Conservation (phyloP, 2,113 vertebrate genomes). For the Pica pica region DNA sequence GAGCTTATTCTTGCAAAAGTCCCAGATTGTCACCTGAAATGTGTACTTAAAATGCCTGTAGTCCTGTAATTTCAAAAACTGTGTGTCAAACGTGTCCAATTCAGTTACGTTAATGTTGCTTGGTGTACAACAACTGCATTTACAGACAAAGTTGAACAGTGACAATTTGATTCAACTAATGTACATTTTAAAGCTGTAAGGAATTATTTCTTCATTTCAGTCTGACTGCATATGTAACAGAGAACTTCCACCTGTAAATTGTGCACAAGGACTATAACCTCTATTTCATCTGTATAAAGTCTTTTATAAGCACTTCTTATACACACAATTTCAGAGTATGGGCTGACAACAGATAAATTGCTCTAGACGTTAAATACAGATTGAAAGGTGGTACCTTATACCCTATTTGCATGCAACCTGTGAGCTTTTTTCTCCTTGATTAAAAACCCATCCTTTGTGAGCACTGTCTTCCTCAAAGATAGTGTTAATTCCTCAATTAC, state of each 20-base stretch:
- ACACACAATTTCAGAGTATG: not conserved
- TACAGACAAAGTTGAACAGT: not conserved
- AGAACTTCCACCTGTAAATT: not conserved
- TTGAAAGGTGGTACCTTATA: not conserved
- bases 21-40: not conserved
- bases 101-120: not conserved
- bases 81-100: not conserved
- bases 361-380: not conserved
- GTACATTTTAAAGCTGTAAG: not conserved
- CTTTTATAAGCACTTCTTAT: not conserved
- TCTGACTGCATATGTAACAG: not conserved
- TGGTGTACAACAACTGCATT: not conserved
- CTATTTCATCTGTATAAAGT: not conserved
- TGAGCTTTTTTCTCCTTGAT: not conserved
- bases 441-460: not conserved
- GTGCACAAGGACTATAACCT: not conserved
- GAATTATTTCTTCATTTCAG: not conserved
- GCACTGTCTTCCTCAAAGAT: not conserved
- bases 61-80: not conserved
- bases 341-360: not conserved
- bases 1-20: not conserved
- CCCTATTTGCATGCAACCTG: not conserved
- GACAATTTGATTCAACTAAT: not conserved
- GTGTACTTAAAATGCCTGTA: not conserved
- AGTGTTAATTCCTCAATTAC: not conserved